Evolutionary conservation across 2,797 vertebrate genomes (phyloP).

Genomic region (Tachyglossus aculeatus): DNA sequence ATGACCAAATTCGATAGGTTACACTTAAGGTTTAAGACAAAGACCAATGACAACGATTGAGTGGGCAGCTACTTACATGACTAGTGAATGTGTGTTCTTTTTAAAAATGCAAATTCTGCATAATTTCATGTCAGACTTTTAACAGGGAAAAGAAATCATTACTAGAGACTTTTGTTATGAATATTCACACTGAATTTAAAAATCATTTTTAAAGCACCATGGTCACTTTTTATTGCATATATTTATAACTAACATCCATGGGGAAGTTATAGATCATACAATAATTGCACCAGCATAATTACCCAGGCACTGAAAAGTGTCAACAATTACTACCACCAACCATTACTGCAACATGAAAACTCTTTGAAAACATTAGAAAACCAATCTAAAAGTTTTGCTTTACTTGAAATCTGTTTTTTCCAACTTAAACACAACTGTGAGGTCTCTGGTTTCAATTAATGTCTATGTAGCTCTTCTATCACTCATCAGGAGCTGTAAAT

Average conservation of each 20-base stretch:
- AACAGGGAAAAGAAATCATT: background rate
- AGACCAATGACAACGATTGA: slow-evolving; percentile 13
- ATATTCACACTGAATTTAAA: slow-evolving; percentile 19
- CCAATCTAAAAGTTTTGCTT: slow-evolving; percentile 7
- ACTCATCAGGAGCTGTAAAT: slow-evolving; percentile 63
- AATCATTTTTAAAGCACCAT: background rate
- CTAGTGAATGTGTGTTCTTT: background rate
- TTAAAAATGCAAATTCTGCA: background rate
- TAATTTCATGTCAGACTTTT: background rate
- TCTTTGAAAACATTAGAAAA: background rate
- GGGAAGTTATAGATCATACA: background rate
- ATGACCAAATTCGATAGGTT: fast-evolving
- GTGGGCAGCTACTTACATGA: background rate
- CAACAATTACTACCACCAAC: background rate
- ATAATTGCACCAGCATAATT: background rate
- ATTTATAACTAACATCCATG: background rate
- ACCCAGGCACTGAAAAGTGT: background rate
- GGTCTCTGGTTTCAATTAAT: slow-evolving; percentile 69
- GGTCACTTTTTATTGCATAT: slow-evolving; percentile 4
- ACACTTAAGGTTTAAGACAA: background rate
- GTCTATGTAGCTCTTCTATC: slow-evolving; percentile 46
- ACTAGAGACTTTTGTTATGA: background rate
- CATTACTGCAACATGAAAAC: background rate
- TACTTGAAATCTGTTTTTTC: background rate
- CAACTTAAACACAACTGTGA: slow-evolving; percentile 59